Base-by-base conservation (phyloP, 2,888 invertebrate genomes). In the Pardosa pseudoannulata region DNA sequence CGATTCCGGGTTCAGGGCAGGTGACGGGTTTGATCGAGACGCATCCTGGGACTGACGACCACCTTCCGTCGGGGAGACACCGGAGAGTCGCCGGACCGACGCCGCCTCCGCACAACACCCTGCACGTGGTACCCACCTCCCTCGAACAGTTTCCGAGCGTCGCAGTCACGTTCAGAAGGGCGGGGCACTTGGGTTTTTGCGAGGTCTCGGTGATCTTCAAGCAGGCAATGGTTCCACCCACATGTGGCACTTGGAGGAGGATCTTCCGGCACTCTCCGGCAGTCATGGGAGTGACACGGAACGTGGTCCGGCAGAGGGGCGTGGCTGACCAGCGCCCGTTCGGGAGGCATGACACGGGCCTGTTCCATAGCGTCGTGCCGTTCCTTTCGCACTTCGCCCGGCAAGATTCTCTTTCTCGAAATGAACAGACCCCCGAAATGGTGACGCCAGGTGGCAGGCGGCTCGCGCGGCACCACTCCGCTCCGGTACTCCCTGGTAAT, bases 1-100 rank as follows among this genome's bases (percentile, higher is more conserved):
- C 71, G 27, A 13, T 36, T 39, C 31, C 71, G n/a, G 70, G 27
- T 7, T 36, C 71, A 1, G 79, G 71, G 41, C 79, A 79, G 5
- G 56, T 23, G 7, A 13, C 5, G 5, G 1, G 11, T 2, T n/a
- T 1, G 16, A 31, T 16, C 19, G 29, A 29, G 1, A n/a, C 29
- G 31, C 79, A 79, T 23, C 39, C n/a, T 7, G 39, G 56, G 2
- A 67, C n/a, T 1, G 29, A 16, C 0, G 46, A 46, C 56, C 46
- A 56, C 2, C 13, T 50, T 3, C 50, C 71, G 0, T 62, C 28
- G n/a, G 32, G 23, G 0, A 64, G 29, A 28, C 79, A 79, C 3
- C 23, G 2, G 0, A 79, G 62, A 0, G 62, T 28, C 11, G 5
- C 56, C 0, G 27, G n/a, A n/a, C n/a, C n/a, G n/a, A 28, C 19